Evolutionary conservation across 64 coral and sea anemone species (phyloP), one percentile per base, ranked within the genome.

Genomic region (Astreopora myriophthalma): DNA sequence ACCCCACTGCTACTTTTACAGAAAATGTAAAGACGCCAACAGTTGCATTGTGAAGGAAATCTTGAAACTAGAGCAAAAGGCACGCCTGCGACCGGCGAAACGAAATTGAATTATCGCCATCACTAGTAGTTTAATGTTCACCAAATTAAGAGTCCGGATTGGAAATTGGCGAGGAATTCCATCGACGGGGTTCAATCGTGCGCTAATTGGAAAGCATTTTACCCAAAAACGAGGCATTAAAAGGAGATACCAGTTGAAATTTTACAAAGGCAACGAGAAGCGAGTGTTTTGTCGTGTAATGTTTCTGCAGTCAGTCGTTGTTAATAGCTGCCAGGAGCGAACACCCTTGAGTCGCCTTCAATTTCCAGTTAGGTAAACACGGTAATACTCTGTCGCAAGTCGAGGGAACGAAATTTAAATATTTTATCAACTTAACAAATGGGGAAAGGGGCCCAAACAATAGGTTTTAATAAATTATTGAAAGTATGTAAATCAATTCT

Each of bases 401-500:
- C 85, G 87, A 94, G 86, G 91, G 91, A 97, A 97, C 87, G 86
- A 94, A 97, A 97, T 97, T 97, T 97, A 91, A 97, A 97, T 97
- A 97, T 97, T 97, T 93, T 87, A 97, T 97, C 95, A 94, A 97
- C 67, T 77, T 87, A 97, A 97, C 95, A 97, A 97, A 97, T 97
- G 95, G 86, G 75, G 80, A 61, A 84, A 75, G 90, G 91, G 77
- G 79, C 82, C 86, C 75, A 84, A 96, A 96, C 95, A 96, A 96
- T 89, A 93, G 72, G 44, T 29, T 32, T 57, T 73, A 22, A 97
- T 97, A 48, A 97, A 97, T 97, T 89, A 97, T 94, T 90, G 16
- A 97, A 86, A 86, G 90, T 90, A 97, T 97, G 95, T 94, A 97
- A 97, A 97, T 97, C 87, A 89, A 87, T 84, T 97, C 90, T 97